Evolutionary conservation across 2,797 vertebrate genomes (phyloP).

Genomic region (Lepilemur septentrionalis): DNA sequence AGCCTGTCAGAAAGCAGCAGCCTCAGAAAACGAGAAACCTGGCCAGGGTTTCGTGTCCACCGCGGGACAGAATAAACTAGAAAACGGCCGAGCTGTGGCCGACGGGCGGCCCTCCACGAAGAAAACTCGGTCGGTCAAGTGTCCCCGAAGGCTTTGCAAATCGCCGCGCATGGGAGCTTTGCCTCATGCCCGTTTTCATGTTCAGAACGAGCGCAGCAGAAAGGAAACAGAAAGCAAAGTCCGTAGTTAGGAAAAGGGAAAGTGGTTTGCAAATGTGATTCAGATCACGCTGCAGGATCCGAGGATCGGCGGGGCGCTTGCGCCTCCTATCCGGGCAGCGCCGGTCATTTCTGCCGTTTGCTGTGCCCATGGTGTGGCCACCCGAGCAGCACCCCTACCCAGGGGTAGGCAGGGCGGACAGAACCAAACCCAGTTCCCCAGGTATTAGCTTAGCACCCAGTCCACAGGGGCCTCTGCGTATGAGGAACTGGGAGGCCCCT

Average conservation of each 20-base stretch:
- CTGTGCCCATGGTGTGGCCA: not conserved
- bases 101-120: not conserved
- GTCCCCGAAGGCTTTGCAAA: not conserved
- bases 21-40: constrained; percentile 20
- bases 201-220: not conserved
- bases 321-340: not conserved
- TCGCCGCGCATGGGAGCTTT: not conserved
- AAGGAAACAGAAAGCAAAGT: not conserved
- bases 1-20: constrained; percentile 83
- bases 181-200: rapidly evolving
- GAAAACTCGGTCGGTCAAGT: rapidly evolving
- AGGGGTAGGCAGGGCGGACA: not conserved
- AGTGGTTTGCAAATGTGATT: not conserved
- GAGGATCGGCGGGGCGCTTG: rapidly evolving
- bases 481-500: not conserved
- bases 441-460: not conserved
- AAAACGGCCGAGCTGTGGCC: not conserved
- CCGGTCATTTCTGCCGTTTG: not conserved
- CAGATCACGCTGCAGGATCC: not conserved
- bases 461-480: not conserved
- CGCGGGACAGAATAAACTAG: not conserved
- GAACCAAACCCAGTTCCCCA: not conserved
- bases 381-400: not conserved
- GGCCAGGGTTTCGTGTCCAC: not conserved
- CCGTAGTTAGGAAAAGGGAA: not conserved